A percentile compares a stretch with the other conserved stretches of the same genome.
Evolutionary conservation across 2,797 vertebrate species (phyloP).

Genomic region (Semaprochilodus insignis): DNA sequence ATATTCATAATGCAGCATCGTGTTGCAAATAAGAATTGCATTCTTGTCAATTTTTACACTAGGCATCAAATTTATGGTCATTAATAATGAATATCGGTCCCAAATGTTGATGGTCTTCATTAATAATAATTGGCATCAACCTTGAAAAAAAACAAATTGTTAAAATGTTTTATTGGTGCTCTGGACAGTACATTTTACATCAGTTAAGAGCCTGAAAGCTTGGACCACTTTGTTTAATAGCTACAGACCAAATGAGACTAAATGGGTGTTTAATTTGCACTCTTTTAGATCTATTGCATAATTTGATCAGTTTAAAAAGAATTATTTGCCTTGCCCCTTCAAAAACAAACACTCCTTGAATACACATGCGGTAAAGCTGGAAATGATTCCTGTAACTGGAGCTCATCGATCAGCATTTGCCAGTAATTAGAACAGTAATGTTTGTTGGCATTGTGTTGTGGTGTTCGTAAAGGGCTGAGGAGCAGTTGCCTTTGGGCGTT

Average conservation of each 20-base stretch:
- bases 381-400: slow-evolving; percentile 44
- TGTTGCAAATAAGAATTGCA: no score
- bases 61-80: no score
- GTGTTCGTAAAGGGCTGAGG: slow-evolving; percentile 7
- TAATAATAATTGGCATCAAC: no score
- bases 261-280: neutral
- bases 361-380: slow-evolving; percentile 33
- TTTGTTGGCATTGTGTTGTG: slow-evolving; percentile 49
- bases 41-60: no score
- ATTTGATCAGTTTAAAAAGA: slow-evolving; percentile 7
- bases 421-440: slow-evolving; percentile 49
- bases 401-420: slow-evolving; percentile 43
- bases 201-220: neutral
- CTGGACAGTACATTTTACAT: neutral
- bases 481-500: slow-evolving; percentile 17
- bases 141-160: no score
- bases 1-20: no score
- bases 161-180: neutral
- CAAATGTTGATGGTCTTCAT: no score
- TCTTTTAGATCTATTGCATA: slow-evolving; percentile 1
- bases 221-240: no score
- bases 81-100: no score
- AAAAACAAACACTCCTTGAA: slow-evolving; percentile 16
- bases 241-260: neutral
- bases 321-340: slow-evolving; percentile 16